Percentiles rank a stretch among this genome's conserved stretches.
These are phyloP conservation scores for Burhinus oedicnemus DNA, from an alignment of 2,113 vertebrate species.

Conservation along the genomic window DNA sequence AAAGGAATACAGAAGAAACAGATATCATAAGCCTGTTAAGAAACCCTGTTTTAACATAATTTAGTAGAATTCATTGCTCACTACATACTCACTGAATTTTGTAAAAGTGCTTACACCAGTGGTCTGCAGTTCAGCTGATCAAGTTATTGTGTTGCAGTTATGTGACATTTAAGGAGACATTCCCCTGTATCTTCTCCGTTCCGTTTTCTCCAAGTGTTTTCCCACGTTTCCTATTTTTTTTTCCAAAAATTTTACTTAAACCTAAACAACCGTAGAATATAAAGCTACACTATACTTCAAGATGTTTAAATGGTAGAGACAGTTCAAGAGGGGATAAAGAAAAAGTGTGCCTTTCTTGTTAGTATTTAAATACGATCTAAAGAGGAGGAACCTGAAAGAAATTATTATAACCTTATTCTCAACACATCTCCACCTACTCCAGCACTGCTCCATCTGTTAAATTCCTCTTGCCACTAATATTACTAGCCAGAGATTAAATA, in stretches of 20 bases:
- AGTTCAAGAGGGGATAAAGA: background rate
- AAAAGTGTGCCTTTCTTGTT: background rate
- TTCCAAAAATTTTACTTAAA: background rate
- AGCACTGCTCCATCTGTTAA: background rate
- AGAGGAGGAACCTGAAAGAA: background rate
- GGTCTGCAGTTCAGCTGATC: background rate
- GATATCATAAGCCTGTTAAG: background rate
- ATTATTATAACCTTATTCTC: background rate
- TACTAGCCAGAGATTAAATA: slow-evolving; percentile 37
- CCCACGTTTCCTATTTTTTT: background rate
- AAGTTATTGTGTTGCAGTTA: background rate
- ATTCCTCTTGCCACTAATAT: background rate
- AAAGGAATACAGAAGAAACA: background rate
- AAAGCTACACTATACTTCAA: background rate
- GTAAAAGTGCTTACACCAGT: background rate
- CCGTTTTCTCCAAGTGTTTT: background rate
- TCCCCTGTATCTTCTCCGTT: background rate
- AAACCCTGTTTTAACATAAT: background rate
- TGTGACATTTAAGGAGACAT: background rate
- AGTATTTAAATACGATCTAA: background rate
- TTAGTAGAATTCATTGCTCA: background rate
- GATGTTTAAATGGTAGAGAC: background rate
- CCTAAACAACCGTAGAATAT: background rate
- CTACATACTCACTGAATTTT: background rate
- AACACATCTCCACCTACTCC: background rate